Percentiles rank a stretch among this genome's conserved stretches.
These are phyloP conservation scores for Rhyzopertha dominica DNA, from an alignment of 1,140 invertebrate genomes.

Conservation along the genomic window DNA sequence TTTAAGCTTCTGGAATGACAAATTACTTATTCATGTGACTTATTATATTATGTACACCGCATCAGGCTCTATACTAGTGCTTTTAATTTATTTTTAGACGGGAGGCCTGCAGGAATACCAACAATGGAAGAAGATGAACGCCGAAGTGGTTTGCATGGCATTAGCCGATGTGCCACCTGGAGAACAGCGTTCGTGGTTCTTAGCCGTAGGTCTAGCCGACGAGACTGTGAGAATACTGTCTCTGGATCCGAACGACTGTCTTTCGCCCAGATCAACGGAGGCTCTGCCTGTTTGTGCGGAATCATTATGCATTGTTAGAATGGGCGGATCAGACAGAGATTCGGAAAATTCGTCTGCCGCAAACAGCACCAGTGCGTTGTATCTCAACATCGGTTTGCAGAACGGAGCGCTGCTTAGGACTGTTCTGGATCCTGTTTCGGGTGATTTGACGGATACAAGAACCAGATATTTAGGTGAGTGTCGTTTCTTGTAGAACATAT, in stretches of 20 bases:
- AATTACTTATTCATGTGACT: neutral
- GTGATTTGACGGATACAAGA: slow-evolving; percentile 94
- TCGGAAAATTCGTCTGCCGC: slow-evolving; percentile 50
- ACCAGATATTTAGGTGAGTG: slow-evolving; percentile 64
- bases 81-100: slow-evolving; percentile 56
- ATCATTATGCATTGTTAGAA: slow-evolving; percentile 94
- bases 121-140: slow-evolving; percentile 92
- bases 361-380: slow-evolving; percentile 67
- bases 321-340: slow-evolving; percentile 59
- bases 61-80: neutral
- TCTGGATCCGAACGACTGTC: slow-evolving; percentile 89
- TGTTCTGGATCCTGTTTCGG: slow-evolving; percentile 93
- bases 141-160: slow-evolving; percentile 98
- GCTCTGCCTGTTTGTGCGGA: slow-evolving; percentile 94
- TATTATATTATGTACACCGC: neutral
- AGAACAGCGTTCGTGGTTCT: slow-evolving; percentile 92
- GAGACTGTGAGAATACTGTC: slow-evolving; percentile 98
- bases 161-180: slow-evolving; percentile 90
- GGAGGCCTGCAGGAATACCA: slow-evolving; percentile 98
- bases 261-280: slow-evolving; percentile 93
- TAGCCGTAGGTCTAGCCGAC: slow-evolving; percentile 94
- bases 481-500: neutral
- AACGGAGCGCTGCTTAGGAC: slow-evolving; percentile 95
- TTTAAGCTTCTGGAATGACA: no score
- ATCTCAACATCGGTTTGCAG: slow-evolving; percentile 96